Percentiles rank a stretch among this genome's conserved stretches.
These are phyloP conservation scores for Latrodectus hesperus DNA, from an alignment of 2,888 invertebrate genomes.

Conservation along the genomic window DNA sequence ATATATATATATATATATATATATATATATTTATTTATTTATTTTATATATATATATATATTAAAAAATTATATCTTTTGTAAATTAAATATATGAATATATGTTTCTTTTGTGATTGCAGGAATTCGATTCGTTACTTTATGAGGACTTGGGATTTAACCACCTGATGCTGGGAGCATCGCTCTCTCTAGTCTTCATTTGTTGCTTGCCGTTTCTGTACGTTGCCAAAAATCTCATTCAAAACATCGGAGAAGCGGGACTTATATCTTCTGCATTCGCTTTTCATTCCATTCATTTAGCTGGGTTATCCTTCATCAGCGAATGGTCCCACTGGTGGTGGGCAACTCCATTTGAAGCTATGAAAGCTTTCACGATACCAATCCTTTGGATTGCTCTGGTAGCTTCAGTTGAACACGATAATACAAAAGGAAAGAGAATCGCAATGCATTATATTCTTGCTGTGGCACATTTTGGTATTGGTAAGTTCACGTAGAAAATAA, in stretches of 20 bases:
- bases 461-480: conserved; percentile 70
- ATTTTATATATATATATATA: not conserved
- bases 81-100: not conserved
- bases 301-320: conserved; percentile 74
- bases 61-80: not conserved
- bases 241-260: conserved; percentile 69
- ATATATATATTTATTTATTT: not conserved
- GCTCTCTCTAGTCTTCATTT: conserved; percentile 48
- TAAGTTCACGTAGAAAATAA: not conserved
- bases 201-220: conserved; percentile 60
- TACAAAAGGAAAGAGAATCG: conserved; percentile 73
- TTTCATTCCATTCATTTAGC: conserved; percentile 70
- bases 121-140: conserved; percentile 79
- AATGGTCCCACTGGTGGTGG: conserved; percentile 60
- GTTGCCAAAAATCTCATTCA: conserved; percentile 69
- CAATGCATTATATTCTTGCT: conserved; percentile 69
- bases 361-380: conserved; percentile 69
- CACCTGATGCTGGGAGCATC: conserved; percentile 64
- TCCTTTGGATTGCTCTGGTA: conserved; percentile 70
- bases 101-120: conserved; percentile 12
- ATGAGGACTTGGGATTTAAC: conserved; percentile 55
- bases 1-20: conserved; percentile 6
- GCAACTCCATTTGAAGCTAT: conserved; percentile 70
- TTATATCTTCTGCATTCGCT: conserved; percentile 68
- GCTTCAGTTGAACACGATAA: conserved; percentile 77